Percentiles rank a stretch among this genome's conserved stretches.
Conservation (phyloP, 2,797 vertebrate genomes). For the Anas georgica region DNA sequence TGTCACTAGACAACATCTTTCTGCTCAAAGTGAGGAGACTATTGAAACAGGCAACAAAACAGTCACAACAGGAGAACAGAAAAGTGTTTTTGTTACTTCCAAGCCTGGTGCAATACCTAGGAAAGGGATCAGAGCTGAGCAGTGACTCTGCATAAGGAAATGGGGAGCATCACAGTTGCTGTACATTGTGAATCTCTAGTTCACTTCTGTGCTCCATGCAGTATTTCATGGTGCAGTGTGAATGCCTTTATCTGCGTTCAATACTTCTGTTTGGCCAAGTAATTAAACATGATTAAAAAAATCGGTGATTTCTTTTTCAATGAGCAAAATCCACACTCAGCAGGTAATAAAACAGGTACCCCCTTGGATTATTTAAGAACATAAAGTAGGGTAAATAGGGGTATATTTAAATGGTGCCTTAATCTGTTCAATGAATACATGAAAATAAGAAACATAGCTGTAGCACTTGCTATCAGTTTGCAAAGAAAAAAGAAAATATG, state of each 20-base stretch:
- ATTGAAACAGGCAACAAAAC: not conserved
- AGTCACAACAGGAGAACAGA: not conserved
- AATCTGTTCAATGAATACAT: not conserved
- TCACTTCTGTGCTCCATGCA: rapidly evolving
- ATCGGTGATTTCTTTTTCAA: not conserved
- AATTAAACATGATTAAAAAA: not conserved
- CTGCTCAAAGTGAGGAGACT: not conserved
- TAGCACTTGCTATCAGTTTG: not conserved
- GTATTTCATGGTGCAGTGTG: not conserved
- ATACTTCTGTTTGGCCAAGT: not conserved
- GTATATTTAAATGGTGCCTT: not conserved
- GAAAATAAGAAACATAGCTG: not conserved
- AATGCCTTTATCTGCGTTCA: not conserved
- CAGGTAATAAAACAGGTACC: not conserved
- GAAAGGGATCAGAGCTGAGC: not conserved
- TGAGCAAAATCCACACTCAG: not conserved
- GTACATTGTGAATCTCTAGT: not conserved
- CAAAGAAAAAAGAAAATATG: not conserved
- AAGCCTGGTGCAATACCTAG: not conserved
- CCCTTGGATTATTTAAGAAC: not conserved
- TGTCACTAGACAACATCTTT: not conserved
- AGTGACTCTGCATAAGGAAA: not conserved
- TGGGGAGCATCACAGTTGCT: rapidly evolving
- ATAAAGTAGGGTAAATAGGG: not conserved
- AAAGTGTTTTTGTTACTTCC: not conserved